A percentile compares a stretch with the other conserved stretches of the same genome.
Conservation (phyloP, 2,113 vertebrate genomes). For the Ranitomeya variabilis region DNA sequence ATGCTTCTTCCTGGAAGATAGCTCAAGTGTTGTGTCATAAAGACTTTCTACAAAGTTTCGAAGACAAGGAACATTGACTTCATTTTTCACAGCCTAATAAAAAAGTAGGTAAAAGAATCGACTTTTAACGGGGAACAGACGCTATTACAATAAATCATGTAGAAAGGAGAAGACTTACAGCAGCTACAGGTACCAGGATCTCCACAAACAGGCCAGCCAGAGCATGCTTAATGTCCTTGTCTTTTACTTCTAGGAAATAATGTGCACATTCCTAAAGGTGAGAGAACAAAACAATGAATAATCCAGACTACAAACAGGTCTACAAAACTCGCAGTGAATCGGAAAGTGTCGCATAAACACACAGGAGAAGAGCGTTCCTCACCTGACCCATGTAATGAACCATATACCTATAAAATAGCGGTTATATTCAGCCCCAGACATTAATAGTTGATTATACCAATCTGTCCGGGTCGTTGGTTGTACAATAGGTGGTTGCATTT, state of each 20-base stretch:
- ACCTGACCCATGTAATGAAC: background rate
- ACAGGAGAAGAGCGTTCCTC: background rate
- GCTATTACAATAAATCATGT: background rate
- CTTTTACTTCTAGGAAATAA: constrained; percentile 98
- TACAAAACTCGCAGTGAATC: background rate
- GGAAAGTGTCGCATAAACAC: background rate
- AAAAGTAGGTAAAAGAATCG: background rate
- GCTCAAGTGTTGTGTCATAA: constrained; percentile 94
- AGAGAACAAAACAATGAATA: constrained; percentile 28
- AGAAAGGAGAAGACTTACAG: constrained; percentile 78
- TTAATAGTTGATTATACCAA: background rate
- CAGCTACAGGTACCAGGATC: constrained; percentile 96
- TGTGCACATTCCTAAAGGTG: constrained; percentile 90
- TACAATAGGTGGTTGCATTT: background rate
- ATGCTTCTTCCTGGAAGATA: constrained; percentile 97
- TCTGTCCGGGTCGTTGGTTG: background rate
- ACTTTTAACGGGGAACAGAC: background rate
- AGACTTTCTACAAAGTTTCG: constrained; percentile 97
- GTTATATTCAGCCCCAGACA: background rate
- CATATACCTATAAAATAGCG: background rate
- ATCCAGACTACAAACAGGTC: background rate
- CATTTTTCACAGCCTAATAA: constrained; percentile 95
- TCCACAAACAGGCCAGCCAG: constrained; percentile 97
- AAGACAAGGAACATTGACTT: constrained; percentile 98
- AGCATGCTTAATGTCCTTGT: constrained; percentile 98